Base-by-base conservation (phyloP, 2,797 vertebrate genomes). In the Sandelia bainsii region DNA sequence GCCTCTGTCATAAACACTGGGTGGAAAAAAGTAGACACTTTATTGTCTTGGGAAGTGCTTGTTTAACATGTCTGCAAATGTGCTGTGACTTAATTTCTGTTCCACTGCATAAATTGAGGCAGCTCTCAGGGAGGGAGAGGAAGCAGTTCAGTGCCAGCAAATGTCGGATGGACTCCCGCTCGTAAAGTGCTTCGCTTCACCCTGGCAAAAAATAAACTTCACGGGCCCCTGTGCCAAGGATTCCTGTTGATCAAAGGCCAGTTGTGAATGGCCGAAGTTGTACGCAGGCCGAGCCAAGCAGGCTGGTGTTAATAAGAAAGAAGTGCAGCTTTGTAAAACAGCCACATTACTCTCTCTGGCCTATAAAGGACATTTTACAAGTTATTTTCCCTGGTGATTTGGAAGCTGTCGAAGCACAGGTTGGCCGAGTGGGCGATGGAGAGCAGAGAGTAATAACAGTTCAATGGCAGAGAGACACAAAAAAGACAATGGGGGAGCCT, bases 161-260 rank as follows among this genome's bases (percentile, higher is more conserved):
- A 81, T 51, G 74, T 84, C 82, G 25, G 73, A 79, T 32, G 73
- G 42, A 74, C 79, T 83, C 72, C 64, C 61, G 72, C 72, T 82
- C 61, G 62, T 85, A 79, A 89, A 88, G 79, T 45, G 58, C 76
- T 80, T 68, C 0, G 67, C 73, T 84, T 87, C 73, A 50, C 78
- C 54, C 72, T 71, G 66, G 72, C 66, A 34, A 84, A 85, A 90
- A 88, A 87, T 77, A 90, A 90, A 78, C 73, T 78, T 76, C 46
- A 1, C 48, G 5, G 61, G 54, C 66, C 69, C 2, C 23, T 8
- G 46, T 62, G 82, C 91, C 88, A 92, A 90, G 78, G 70, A 75
- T 85, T 85, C 83, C 80, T 37, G 77, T 76, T 89, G 86, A 87
- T 86, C 84, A 79, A 80, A 78, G 85, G 88, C 83, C 79, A 87